A percentile compares a stretch with the other conserved stretches of the same genome.
phyloP scores from a whole-genome alignment of 2,113 vertebrate genomes.

The Alouatta palliata region DNA sequence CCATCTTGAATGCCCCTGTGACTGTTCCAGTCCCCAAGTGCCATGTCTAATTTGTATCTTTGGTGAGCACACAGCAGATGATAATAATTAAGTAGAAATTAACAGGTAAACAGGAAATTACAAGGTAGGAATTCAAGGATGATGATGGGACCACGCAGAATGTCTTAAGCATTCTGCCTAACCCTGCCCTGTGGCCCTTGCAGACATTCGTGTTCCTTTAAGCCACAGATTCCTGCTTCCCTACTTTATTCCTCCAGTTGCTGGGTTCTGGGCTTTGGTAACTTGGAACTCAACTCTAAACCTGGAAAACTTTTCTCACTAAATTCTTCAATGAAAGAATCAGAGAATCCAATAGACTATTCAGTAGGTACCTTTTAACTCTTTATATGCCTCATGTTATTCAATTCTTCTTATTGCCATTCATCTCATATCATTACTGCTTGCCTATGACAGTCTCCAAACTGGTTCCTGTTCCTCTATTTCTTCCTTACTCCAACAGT shows the following conservation, averaged over 20 bases:
- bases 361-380: neutral
- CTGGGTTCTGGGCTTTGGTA: neutral
- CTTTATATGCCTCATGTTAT: neutral
- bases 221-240: neutral
- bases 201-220: neutral
- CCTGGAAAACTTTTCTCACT: neutral
- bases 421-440: neutral
- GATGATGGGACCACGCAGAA: neutral
- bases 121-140: accelerated
- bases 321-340: neutral
- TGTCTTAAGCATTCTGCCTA: neutral
- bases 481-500: neutral
- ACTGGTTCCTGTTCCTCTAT: neutral
- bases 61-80: neutral
- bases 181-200: no score
- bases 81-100: neutral
- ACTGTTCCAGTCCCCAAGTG: neutral
- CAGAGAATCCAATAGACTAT: neutral
- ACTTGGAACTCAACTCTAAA: neutral
- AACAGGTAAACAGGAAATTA: neutral
- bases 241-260: neutral
- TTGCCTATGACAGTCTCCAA: neutral
- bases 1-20: neutral
- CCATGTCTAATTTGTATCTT: neutral
- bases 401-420: neutral